Conservation (phyloP, 1,140 invertebrate genomes). For the Himalopsyche phryganea region DNA sequence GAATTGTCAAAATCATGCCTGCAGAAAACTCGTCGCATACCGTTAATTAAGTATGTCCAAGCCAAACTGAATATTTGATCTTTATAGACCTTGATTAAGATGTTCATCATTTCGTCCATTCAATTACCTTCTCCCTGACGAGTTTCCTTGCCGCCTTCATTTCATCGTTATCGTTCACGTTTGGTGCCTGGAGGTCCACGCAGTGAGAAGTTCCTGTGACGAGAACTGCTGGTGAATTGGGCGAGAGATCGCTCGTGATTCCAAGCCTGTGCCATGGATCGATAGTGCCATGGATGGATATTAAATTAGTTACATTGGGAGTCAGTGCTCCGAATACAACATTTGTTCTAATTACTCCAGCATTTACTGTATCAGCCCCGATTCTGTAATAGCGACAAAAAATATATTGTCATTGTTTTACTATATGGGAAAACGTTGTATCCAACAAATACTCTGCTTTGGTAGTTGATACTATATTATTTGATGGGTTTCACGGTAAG, state of each 20-base stretch:
- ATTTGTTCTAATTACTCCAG: slow-evolving; percentile 57
- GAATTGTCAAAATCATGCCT: too few relatives aligned
- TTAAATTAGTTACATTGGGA: slow-evolving; percentile 58
- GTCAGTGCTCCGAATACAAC: slow-evolving; percentile 56
- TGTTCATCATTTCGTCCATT: slow-evolving; percentile 49
- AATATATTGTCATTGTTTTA: too few relatives aligned
- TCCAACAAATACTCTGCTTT: too few relatives aligned
- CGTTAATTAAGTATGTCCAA: too few relatives aligned
- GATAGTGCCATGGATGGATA: slow-evolving; percentile 61
- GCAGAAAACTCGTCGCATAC: too few relatives aligned
- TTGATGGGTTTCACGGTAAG: too few relatives aligned
- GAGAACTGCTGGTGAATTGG: slow-evolving; percentile 52
- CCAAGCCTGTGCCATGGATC: slow-evolving; percentile 67
- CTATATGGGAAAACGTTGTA: too few relatives aligned
- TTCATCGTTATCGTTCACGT: slow-evolving; percentile 50
- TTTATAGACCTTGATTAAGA: too few relatives aligned
- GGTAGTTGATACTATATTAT: too few relatives aligned
- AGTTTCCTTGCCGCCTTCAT: slow-evolving; percentile 58
- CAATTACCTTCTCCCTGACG: slow-evolving; percentile 53
- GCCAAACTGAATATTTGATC: too few relatives aligned
- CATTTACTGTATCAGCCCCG: slow-evolving; percentile 45
- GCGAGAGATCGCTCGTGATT: slow-evolving; percentile 51
- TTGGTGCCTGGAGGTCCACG: slow-evolving; percentile 63
- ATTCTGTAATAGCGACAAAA: slow-evolving; percentile 44
- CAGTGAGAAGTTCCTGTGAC: slow-evolving; percentile 71